These are phyloP conservation scores for Lycodopsis pacificus DNA, from an alignment of 2,797 vertebrate species.

Conservation along the genomic window DNA sequence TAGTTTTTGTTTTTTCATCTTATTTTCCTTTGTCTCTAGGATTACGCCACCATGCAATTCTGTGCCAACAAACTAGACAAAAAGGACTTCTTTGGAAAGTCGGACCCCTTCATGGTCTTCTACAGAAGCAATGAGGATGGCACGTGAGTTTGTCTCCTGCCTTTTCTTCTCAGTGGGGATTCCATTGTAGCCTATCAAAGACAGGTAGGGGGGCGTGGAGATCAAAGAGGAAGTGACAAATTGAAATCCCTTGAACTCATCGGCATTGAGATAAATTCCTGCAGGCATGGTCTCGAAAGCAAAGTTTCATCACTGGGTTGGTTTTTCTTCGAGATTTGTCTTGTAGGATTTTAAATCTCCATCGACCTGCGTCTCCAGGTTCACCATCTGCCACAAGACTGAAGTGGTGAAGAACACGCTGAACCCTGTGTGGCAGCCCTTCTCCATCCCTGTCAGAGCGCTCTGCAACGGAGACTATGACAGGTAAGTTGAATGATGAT, in stretches of 20 bases:
- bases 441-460: slow-evolving; percentile 92
- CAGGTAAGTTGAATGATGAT: slow-evolving; percentile 81
- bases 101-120: slow-evolving; percentile 96
- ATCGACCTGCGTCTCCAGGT: slow-evolving; percentile 79
- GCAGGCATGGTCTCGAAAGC: not conserved
- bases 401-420: slow-evolving; percentile 94
- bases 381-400: slow-evolving; percentile 97
- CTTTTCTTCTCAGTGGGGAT: slow-evolving; percentile 15
- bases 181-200: slow-evolving; percentile 34
- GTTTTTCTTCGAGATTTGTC: slow-evolving; percentile 20
- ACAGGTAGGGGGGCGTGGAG: not conserved
- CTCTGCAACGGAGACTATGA: slow-evolving; percentile 96
- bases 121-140: slow-evolving; percentile 97
- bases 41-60: slow-evolving; percentile 95
- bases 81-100: slow-evolving; percentile 97
- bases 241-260: slow-evolving; percentile 28
- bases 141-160: slow-evolving; percentile 86
- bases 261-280: slow-evolving; percentile 14
- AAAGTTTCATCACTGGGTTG: slow-evolving; percentile 2
- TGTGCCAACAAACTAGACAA: slow-evolving; percentile 97
- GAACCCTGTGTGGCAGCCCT: slow-evolving; percentile 92
- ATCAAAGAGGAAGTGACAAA: slow-evolving; percentile 36
- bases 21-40: slow-evolving; percentile 78
- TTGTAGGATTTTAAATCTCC: slow-evolving; percentile 38
- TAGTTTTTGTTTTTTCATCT: slow-evolving; percentile 39